phyloP scores from a whole-genome alignment of 2,113 vertebrate species.

The Bubo blakistoni region DNA sequence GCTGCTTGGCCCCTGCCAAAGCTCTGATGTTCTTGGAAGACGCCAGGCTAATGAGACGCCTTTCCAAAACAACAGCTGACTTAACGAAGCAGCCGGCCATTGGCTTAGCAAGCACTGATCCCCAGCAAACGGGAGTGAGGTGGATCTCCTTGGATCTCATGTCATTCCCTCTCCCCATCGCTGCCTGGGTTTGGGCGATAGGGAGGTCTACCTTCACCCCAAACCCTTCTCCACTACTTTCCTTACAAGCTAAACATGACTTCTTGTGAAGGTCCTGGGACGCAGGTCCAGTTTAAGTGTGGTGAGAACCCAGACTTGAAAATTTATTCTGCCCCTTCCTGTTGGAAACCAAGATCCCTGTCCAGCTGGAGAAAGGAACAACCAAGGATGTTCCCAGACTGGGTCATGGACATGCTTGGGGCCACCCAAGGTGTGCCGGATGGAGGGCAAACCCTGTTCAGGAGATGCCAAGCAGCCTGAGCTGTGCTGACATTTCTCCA shows the following conservation, averaged over 20 bases:
- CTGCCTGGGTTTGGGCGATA: background rate
- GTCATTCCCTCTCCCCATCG: background rate
- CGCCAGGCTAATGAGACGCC: background rate
- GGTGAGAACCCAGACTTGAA: background rate
- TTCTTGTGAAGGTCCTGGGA: background rate
- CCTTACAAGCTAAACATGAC: background rate
- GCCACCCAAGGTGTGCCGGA: background rate
- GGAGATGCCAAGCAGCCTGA: background rate
- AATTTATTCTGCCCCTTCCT: background rate
- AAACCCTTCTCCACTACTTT: background rate
- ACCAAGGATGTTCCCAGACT: background rate
- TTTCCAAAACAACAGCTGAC: conserved; percentile 27
- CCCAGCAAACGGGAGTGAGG: fast-evolving
- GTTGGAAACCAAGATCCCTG: background rate
- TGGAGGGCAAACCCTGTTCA: background rate
- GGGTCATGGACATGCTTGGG: background rate
- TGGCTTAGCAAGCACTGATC: background rate
- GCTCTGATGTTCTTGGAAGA: conserved; percentile 56
- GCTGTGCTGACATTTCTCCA: background rate
- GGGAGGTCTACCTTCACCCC: background rate
- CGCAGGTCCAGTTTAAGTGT: background rate
- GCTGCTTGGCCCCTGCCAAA: conserved; percentile 22
- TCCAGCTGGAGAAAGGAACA: background rate
- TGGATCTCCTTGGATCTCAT: background rate
- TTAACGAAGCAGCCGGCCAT: fast-evolving